Conservation (phyloP, 2,888 invertebrate genomes). For the Cheilosia urbana region DNA sequence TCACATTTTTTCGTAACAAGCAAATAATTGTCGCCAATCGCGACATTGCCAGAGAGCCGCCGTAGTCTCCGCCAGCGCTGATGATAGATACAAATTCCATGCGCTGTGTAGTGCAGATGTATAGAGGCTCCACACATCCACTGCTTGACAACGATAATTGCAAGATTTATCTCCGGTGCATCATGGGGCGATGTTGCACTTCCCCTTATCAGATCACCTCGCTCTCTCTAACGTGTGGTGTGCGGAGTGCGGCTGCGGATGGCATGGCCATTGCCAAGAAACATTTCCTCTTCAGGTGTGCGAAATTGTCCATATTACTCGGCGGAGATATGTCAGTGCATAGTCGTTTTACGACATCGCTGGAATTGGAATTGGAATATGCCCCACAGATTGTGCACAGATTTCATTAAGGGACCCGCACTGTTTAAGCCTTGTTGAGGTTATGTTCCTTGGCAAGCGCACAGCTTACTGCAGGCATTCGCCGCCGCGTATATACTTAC, state of each 20-base stretch:
- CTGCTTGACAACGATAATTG: slow-evolving; percentile 72
- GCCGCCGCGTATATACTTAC: background rate
- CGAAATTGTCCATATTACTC: slow-evolving; percentile 71
- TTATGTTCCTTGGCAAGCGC: slow-evolving; percentile 22
- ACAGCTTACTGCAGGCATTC: slow-evolving; percentile 27
- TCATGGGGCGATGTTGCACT: slow-evolving; percentile 36
- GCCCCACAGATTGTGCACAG: background rate
- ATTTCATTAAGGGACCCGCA: slow-evolving; percentile 39
- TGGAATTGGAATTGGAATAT: background rate
- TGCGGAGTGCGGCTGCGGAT: background rate
- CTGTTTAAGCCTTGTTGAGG: slow-evolving; percentile 10
- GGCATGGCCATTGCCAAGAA: slow-evolving; percentile 2
- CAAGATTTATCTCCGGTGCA: slow-evolving; percentile 62
- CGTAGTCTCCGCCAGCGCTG: slow-evolving; percentile 35
- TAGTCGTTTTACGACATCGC: background rate
- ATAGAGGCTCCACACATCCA: slow-evolving; percentile 22
- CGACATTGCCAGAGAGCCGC: slow-evolving; percentile 40
- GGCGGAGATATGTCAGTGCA: slow-evolving; percentile 63
- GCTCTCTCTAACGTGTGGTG: background rate
- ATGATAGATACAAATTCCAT: slow-evolving; percentile 60
- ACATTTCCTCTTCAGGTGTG: slow-evolving; percentile 65
- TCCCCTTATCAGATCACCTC: slow-evolving; percentile 1
- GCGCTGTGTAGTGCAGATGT: background rate
- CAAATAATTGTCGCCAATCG: slow-evolving; percentile 67
- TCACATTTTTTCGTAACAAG: slow-evolving; percentile 31